These are phyloP conservation scores for Dendrocincla tyrannina DNA, from an alignment of 2,797 vertebrate species.

Conservation along the genomic window DNA sequence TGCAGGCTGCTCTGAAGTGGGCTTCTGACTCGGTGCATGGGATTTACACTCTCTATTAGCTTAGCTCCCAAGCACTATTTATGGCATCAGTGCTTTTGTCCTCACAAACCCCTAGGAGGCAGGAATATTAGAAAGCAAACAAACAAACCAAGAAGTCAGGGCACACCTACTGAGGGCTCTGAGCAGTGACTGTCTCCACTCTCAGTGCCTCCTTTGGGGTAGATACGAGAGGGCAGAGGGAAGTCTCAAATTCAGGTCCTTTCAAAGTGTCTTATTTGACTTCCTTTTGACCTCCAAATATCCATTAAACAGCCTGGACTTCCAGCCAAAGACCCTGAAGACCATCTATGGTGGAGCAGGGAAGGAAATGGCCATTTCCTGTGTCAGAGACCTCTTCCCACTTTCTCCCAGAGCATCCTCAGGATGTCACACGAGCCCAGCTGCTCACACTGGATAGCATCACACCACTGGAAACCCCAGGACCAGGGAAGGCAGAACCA, in stretches of 20 bases:
- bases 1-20: not conserved
- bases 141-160: not conserved
- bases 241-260: not conserved
- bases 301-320: not conserved
- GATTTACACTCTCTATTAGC: not conserved
- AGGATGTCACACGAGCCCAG: not conserved
- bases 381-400: rapidly evolving
- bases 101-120: not conserved
- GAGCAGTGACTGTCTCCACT: rapidly evolving
- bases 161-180: not conserved
- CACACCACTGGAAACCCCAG: not conserved
- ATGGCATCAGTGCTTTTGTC: not conserved
- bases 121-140: constrained; percentile 2
- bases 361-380: not conserved
- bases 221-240: not conserved
- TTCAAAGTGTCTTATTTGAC: not conserved
- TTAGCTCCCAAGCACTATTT: not conserved
- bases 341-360: rapidly evolving
- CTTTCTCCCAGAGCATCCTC: not conserved
- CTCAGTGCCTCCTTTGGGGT: not conserved
- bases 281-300: not conserved
- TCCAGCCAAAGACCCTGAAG: not conserved
- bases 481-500: not conserved
- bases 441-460: not conserved
- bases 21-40: not conserved